Conservation (phyloP, 1,140 invertebrate genomes). For the Procambarus clarkii region DNA sequence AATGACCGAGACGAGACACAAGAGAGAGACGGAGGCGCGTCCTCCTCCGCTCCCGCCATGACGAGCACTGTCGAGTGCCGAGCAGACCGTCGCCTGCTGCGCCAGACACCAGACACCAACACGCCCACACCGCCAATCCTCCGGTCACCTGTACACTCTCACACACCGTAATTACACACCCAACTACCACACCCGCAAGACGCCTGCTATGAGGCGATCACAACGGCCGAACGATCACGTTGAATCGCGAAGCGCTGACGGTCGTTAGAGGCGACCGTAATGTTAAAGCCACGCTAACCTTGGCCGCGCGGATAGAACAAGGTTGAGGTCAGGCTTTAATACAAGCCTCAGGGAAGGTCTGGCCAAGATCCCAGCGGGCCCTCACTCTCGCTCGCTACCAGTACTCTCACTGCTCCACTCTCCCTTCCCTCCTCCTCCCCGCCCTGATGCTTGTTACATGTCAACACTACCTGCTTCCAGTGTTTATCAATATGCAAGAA, state of each 20-base stretch:
- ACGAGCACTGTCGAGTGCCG: conserved; percentile 45
- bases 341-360: neutral
- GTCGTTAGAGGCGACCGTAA: conserved; percentile 35
- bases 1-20: conserved; percentile 47
- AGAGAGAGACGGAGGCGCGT: conserved; percentile 45
- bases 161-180: neutral
- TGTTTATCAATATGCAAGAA: no score
- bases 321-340: conserved; percentile 38
- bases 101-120: conserved; percentile 15
- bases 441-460: no score
- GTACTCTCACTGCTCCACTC: no score
- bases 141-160: neutral
- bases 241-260: neutral
- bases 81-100: neutral
- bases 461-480: no score
- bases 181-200: conserved; percentile 10
- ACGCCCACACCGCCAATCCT: conserved; percentile 7
- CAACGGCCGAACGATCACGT: neutral
- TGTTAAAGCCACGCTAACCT: conserved; percentile 50
- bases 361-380: no score
- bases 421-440: no score
- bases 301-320: conserved; percentile 45
- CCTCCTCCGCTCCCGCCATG: conserved; percentile 60
- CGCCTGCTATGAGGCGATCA: neutral
- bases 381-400: no score